Evolutionary conservation across 2,797 vertebrate species (phyloP), one percentile per base, ranked within the genome.

Genomic region (Cetoscarus ocellatus): DNA sequence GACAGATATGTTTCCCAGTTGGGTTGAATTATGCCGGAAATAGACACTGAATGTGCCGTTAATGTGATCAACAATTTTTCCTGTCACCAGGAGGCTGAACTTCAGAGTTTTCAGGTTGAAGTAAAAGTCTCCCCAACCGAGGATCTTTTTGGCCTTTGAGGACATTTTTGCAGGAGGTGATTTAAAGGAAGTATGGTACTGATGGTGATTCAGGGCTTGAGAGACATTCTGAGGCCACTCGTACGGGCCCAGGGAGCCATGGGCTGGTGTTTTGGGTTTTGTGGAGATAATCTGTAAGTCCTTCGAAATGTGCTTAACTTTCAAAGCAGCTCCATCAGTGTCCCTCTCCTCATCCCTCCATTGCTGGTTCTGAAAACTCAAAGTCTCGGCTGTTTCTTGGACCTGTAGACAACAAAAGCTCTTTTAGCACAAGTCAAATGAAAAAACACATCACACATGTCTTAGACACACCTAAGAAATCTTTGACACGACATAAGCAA

Each of bases 31-130:
- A 92, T 99, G 97, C 3, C 97, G 95, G 90, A 99, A 99, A 75
- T 98, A 98, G 57, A 99, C 97, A 6, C 98, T 97, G 91, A 99
- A 99, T 0, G 97, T 98, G 0, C 98, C 98, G 3, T 99, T 99
- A 86, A 98, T 96, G 68, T 99, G 98, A 88, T 99, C 97, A 4
- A 99, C 97, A 0, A 99, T 98, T 78, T 99, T 99, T 3, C 98
- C 98, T 0, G 97, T 99, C 84, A 99, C 96, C 86, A 98, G 89
- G 6, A 99, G 95, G 77, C 96, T 98, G 88, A 98, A 97, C 70
- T 99, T 99, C 47, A 97, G 82, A 0, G 97, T 98, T 66, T 97
- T 97, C 69, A 99, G 96, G 10, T 97, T 96, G 82, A 98, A 97
- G 89, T 98, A 97, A 88, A 99, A 99, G 78, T 99, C 96, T 0